These are phyloP conservation scores for Enoplosus armatus DNA, from an alignment of 2,797 vertebrate genomes.

Conservation along the genomic window DNA sequence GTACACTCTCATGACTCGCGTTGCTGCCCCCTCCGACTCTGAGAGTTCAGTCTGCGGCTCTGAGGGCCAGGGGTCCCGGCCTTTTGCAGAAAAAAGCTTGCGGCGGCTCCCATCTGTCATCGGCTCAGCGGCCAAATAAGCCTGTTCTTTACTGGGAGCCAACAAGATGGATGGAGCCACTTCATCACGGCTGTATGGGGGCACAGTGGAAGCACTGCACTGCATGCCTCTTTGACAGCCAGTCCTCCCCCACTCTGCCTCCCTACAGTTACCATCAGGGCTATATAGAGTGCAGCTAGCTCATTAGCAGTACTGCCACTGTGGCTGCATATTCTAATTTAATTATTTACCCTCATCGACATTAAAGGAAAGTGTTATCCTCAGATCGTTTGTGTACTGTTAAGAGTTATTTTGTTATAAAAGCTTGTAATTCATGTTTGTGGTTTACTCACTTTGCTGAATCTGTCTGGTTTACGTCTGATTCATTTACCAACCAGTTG, in stretches of 20 bases:
- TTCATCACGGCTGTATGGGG: constrained; percentile 69
- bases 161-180: constrained; percentile 75
- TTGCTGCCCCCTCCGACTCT: constrained; percentile 38
- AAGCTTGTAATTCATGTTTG: not conserved
- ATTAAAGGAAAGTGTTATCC: constrained; percentile 15
- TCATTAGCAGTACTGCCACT: constrained; percentile 55
- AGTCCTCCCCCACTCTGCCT: constrained; percentile 47
- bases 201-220: constrained; percentile 54
- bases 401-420: not conserved
- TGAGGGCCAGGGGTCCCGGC: constrained; percentile 65
- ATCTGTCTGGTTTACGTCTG: not conserved
- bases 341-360: constrained; percentile 42
- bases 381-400: constrained; percentile 7
- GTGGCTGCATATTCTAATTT: constrained; percentile 41
- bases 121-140: constrained; percentile 67
- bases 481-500: not conserved
- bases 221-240: constrained; percentile 68
- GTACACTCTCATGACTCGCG: constrained; percentile 18
- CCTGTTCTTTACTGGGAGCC: constrained; percentile 69
- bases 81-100: constrained; percentile 67
- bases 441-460: not conserved
- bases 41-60: constrained; percentile 53
- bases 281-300: constrained; percentile 48
- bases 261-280: constrained; percentile 62
- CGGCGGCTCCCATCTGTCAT: constrained; percentile 75